Evolutionary conservation across 2,888 invertebrate genomes (phyloP).

Genomic region (Empis stercorea): DNA sequence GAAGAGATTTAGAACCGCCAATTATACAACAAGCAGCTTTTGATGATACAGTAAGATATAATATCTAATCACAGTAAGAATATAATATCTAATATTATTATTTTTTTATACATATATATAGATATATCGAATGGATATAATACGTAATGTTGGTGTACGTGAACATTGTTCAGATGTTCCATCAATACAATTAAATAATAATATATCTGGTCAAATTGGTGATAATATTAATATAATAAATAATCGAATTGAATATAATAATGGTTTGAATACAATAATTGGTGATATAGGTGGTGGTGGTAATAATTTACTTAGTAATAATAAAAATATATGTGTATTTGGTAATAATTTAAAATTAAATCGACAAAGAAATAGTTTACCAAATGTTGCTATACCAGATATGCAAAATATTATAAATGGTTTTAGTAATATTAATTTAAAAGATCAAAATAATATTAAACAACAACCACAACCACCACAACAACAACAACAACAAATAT

Average conservation of each 20-base stretch:
- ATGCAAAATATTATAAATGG: not conserved
- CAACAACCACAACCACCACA: slow-evolving; percentile 3
- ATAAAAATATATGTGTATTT: not conserved
- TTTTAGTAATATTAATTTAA: not conserved
- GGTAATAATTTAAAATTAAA: not conserved
- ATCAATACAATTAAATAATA: not conserved
- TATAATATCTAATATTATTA: not conserved
- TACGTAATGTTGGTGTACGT: slow-evolving; percentile 60
- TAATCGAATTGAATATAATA: not conserved
- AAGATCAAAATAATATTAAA: not conserved
- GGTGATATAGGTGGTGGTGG: slow-evolving; percentile 13
- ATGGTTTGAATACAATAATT: slow-evolving; percentile 1
- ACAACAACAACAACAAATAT: slow-evolving; percentile 6
- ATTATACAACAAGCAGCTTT: slow-evolving; percentile 76
- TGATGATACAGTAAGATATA: slow-evolving; percentile 49
- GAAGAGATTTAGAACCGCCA: slow-evolving; percentile 60
- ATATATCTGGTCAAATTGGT: not conserved
- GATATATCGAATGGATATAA: slow-evolving; percentile 66
- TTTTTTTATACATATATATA: slow-evolving; percentile 8
- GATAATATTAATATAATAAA: not conserved
- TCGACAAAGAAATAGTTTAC: not conserved
- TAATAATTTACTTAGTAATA: not conserved
- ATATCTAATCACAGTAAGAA: not conserved
- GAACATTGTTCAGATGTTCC: slow-evolving; percentile 27
- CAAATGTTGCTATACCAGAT: not conserved